These are phyloP conservation scores for Carassius gibelio DNA, from an alignment of 2,113 vertebrate species.

Conservation along the genomic window DNA sequence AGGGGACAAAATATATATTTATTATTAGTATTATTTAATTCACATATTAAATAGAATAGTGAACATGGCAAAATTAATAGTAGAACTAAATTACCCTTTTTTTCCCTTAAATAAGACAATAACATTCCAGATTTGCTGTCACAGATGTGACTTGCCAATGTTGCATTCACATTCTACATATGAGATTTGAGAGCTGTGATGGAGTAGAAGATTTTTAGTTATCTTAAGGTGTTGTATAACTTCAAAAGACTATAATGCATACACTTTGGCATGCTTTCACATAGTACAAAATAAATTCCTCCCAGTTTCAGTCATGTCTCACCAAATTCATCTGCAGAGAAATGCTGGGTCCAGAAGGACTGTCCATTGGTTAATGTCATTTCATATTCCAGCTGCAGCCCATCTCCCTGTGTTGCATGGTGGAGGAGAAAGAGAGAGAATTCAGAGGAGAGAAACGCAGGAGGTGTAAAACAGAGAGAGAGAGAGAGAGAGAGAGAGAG, in stretches of 20 bases:
- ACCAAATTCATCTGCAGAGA: slow-evolving; percentile 93
- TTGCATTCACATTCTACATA: too few species aligned
- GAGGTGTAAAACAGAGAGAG: not conserved
- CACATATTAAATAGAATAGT: too few species aligned
- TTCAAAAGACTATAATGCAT: not conserved
- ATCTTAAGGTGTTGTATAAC: not conserved
- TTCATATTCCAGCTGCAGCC: slow-evolving; percentile 88
- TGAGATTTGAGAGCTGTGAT: too few species aligned
- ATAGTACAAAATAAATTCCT: slow-evolving; percentile 30
- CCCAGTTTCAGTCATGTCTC: slow-evolving; percentile 55
- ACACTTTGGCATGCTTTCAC: not conserved
- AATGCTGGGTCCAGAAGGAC: slow-evolving; percentile 92
- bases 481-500: not conserved
- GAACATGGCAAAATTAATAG: too few species aligned
- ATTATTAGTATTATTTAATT: too few species aligned
- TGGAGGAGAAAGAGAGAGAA: not conserved
- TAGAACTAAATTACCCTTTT: too few species aligned
- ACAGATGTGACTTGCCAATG: too few species aligned
- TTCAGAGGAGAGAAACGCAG: not conserved
- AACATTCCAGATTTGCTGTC: too few species aligned
- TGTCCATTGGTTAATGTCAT: slow-evolving; percentile 91
- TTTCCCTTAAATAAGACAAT: too few species aligned
- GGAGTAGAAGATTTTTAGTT: not conserved
- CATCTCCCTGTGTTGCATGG: slow-evolving; percentile 78
- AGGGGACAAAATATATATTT: too few species aligned